Conservation (phyloP, 92 coral and sea anemone genomes). For the Epizoanthus ramosus region DNA sequence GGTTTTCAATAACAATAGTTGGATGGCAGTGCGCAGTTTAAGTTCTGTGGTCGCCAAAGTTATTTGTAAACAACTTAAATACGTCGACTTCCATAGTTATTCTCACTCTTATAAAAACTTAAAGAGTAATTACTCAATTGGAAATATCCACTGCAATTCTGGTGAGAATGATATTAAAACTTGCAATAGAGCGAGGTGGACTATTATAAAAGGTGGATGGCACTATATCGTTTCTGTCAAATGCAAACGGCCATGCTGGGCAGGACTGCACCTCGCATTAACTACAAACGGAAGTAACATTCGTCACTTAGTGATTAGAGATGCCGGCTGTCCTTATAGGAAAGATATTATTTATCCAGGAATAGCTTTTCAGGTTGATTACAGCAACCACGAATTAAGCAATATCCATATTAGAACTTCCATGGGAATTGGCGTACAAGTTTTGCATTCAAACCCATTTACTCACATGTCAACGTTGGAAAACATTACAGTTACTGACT, state of each 20-base stretch:
- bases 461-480: neutral
- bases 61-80: constrained; percentile 43
- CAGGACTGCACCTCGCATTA: constrained; percentile 53
- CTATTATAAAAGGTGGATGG: neutral
- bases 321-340: constrained; percentile 57
- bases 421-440: constrained; percentile 36
- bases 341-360: constrained; percentile 32
- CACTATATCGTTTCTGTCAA: constrained; percentile 1
- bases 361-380: constrained; percentile 49
- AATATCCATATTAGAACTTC: constrained; percentile 46
- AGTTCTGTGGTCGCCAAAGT: neutral
- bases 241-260: constrained; percentile 58
- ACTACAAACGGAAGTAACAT: constrained; percentile 33
- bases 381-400: constrained; percentile 36
- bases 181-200: constrained; percentile 36
- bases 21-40: constrained; percentile 45
- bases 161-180: constrained; percentile 20
- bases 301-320: constrained; percentile 28
- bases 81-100: neutral
- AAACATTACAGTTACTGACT: constrained; percentile 25
- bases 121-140: constrained; percentile 3
- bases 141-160: constrained; percentile 36
- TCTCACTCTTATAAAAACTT: neutral
- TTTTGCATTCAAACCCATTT: constrained; percentile 52
- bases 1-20: constrained; percentile 44